These are phyloP conservation scores for Paramuricea clavata DNA, from an alignment of 92 coral and sea anemone species.

Conservation along the genomic window DNA sequence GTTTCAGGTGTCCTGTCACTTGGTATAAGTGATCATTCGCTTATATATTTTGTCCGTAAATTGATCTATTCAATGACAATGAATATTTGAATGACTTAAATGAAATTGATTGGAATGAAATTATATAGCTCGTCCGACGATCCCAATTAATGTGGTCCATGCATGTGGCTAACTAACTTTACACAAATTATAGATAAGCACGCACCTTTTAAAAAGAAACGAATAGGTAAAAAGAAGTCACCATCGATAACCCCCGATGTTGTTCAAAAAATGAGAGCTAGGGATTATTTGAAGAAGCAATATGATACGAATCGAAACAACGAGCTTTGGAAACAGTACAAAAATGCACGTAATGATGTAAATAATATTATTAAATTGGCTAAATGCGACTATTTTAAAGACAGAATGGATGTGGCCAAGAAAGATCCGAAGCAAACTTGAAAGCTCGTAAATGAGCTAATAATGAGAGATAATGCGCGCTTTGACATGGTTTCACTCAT, in stretches of 20 bases:
- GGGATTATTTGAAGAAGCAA: conserved; percentile 9
- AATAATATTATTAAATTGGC: conserved; percentile 10
- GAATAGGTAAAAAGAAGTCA: conserved; percentile 19
- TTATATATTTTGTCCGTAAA: conserved; percentile 63
- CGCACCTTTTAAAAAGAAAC: conserved; percentile 17
- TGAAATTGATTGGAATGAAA: not conserved
- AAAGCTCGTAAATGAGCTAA: not conserved
- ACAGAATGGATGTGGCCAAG: not conserved
- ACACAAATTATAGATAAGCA: not conserved
- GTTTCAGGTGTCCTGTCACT: conserved; percentile 54
- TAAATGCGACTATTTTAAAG: conserved; percentile 4
- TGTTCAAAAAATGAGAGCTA: conserved; percentile 19
- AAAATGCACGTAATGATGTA: conserved; percentile 20
- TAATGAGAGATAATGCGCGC: too few species aligned
- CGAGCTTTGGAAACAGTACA: not conserved
- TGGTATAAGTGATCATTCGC: conserved; percentile 72
- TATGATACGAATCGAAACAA: not conserved
- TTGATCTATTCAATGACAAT: conserved; percentile 3
- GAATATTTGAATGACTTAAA: not conserved
- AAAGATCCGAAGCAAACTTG: conserved; percentile 25
- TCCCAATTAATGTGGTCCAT: not conserved
- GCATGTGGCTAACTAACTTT: not conserved
- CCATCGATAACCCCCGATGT: conserved; percentile 10
- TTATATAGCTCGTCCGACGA: not conserved
- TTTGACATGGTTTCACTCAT: too few species aligned